Conservation (phyloP, 2,888 invertebrate species). For the Leistus spinibarbis region DNA sequence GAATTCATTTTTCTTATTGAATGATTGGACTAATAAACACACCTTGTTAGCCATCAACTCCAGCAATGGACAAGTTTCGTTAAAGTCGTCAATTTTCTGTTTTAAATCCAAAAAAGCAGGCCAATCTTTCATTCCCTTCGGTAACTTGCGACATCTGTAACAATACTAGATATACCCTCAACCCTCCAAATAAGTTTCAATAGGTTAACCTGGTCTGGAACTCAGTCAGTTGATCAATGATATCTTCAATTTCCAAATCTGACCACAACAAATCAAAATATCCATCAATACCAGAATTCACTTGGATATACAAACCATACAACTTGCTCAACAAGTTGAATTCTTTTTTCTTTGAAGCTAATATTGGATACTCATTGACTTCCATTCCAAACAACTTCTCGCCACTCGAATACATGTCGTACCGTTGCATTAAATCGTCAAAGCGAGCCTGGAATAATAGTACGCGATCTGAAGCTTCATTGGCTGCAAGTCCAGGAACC, state of each 20-base stretch:
- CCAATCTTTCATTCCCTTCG: slow-evolving; percentile 86
- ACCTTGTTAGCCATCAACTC: slow-evolving; percentile 87
- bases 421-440: slow-evolving; percentile 82
- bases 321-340: slow-evolving; percentile 83
- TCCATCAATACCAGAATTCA: slow-evolving; percentile 84
- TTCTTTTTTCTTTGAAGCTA: slow-evolving; percentile 81
- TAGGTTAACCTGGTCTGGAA: slow-evolving; percentile 74
- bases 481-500: slow-evolving; percentile 80
- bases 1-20: not conserved
- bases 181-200: not conserved
- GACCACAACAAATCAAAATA: slow-evolving; percentile 86
- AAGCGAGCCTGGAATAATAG: slow-evolving; percentile 79
- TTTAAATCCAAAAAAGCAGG: slow-evolving; percentile 85
- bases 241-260: slow-evolving; percentile 82
- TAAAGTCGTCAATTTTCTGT: slow-evolving; percentile 89
- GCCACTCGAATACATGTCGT: slow-evolving; percentile 82
- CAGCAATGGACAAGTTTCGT: slow-evolving; percentile 82
- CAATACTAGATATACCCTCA: slow-evolving; percentile 56
- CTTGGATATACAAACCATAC: slow-evolving; percentile 78
- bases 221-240: slow-evolving; percentile 78
- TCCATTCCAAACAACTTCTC: slow-evolving; percentile 85
- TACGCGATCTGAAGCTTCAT: slow-evolving; percentile 84
- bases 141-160: slow-evolving; percentile 78
- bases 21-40: not conserved
- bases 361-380: slow-evolving; percentile 80